Base-by-base conservation (phyloP, 2,113 vertebrate species). In the Carassius auratus region DNA sequence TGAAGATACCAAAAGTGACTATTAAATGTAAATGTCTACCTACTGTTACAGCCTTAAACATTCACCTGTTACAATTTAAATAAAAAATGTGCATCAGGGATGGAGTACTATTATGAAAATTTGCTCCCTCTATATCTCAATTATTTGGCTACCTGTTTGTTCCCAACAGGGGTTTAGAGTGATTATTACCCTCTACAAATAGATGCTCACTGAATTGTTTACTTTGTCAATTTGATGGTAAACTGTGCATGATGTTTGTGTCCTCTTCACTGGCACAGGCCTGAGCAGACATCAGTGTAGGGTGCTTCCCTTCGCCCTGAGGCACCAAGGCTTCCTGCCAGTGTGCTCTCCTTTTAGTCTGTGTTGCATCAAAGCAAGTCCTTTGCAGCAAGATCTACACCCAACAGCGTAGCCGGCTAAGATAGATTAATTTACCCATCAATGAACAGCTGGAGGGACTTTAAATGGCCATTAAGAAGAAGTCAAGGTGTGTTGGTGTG, bases 311-410 rank as follows among this genome's bases (percentile, higher is more conserved):
- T 26, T 66, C 9, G 14, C 78, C 78, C 78, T 17, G n/a, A 81
- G 61, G n/a, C 61, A 33, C n/a, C 59, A 38, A 79, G 66, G 15
- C 74, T 23, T 84, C 84, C 61, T 45, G 83, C 86, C 61, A 23
- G 6, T 75, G 88, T 81, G 90, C 89, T 89, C 86, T 86, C 74
- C 83, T 83, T 84, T 90, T 64, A 91, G 92, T 93, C 91, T 92
- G 87, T 86, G 91, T 92, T 81, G 17, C 76, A 30, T 78, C 81
- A 30, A 84, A 78, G 84, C 33, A 55, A 76, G 26, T 85, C 86
- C 87, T 48, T 10, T 83, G 26, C 57, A 45, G 74, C 21, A 52
- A 74, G 48, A 87, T 76, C 76, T 48, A 84, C 77, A 77, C 68
- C 57, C 81, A 50, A 76, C 62, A 74, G 85, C 61, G 85, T 85